Conservation (phyloP, 2,888 invertebrate species). For the Bimastos eiseni region DNA sequence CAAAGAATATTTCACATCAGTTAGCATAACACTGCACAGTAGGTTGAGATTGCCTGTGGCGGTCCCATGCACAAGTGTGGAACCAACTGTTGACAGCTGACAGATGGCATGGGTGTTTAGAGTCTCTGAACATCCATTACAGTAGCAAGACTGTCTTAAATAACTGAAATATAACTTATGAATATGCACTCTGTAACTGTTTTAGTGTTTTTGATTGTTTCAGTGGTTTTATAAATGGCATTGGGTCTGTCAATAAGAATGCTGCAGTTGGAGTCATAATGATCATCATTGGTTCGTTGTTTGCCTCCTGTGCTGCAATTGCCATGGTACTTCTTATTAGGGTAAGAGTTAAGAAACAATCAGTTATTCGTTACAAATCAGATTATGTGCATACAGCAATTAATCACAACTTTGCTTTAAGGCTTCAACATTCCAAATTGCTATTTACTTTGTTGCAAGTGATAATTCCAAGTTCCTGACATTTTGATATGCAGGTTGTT, state of each 20-base stretch:
- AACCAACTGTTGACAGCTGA: no score
- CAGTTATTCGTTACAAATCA: no score
- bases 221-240: constrained; percentile 35
- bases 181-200: background rate
- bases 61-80: no score
- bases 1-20: no score
- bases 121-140: no score
- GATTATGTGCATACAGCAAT: background rate
- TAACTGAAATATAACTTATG: background rate
- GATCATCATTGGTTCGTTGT: constrained; percentile 73
- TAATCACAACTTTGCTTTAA: background rate
- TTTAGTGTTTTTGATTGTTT: background rate
- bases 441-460: background rate
- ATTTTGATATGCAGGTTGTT: no score
- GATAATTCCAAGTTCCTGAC: background rate
- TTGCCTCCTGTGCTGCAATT: constrained; percentile 75
- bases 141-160: no score
- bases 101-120: no score
- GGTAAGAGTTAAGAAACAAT: constrained; percentile 66
- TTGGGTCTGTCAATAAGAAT: constrained; percentile 54
- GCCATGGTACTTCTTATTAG: constrained; percentile 83
- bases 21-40: no score
- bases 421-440: background rate
- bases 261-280: constrained; percentile 78
- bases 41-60: no score